Evolutionary conservation across 2,113 vertebrate genomes (phyloP), one percentile per base, ranked within the genome.

Genomic region (Seriola aureovittata): DNA sequence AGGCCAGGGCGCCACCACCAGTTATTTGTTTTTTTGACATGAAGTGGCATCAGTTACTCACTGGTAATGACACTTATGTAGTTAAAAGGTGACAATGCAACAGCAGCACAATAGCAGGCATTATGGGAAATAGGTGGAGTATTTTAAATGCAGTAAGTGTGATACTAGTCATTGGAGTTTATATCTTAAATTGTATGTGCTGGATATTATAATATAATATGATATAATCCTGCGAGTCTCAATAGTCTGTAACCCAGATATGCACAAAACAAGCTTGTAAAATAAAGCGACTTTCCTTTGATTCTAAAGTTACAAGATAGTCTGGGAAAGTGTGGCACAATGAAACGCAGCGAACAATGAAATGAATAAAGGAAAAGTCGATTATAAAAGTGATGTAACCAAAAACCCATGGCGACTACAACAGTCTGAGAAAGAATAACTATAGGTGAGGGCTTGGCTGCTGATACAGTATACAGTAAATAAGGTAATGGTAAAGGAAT

Each of bases 191-290:
- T 52, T 50, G 46, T 6, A 17, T 50, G 16, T 50, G 16, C 46
- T 17, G 19, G 19, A 52, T 21, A 21, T 52, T 52, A 21, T 52
- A 8, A 21, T 52, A 48, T 48, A 17, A 48, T 52, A 50, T 50
- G 50, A 52, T 52, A 52, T 21, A 17, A 63, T 71, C 19, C 14
- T 13, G 23, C 3, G 40, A 36, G 38, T 34, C 23, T 32, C 17
- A 16, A 36, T 3, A 23, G 8, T 63, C 17, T 14, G 16, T 57
- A 9, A 65, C 66, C 72, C 67, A 76, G 38, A 76, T 75, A 38
- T 5, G 0, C 1, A 76, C 66, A 76, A 76, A 57, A 40, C 10
- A 5, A 34, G 21, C 2, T 0, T 4, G 48, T 34, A 9, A 70
- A 63, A 34, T 5, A 42, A 60, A 66, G 2, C 48, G 13, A 9